Conservation (phyloP, 2,113 vertebrate species). For the Candoia aspera region DNA sequence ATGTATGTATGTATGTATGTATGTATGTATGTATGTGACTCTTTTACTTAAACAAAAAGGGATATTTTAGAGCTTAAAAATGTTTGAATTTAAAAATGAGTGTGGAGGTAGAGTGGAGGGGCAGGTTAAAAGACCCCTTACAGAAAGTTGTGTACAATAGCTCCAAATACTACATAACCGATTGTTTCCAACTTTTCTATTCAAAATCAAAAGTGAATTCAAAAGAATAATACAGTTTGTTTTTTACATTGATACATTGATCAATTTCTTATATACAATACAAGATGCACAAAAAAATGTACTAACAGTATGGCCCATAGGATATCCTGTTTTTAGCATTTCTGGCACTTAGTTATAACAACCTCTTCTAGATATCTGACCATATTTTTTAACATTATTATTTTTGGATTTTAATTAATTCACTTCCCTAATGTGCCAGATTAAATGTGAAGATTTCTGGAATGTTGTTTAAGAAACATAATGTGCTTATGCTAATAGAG, state of each 20-base stretch:
- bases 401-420: constrained; percentile 28
- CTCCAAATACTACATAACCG: neutral
- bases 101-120: neutral
- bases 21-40: neutral
- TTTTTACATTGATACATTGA: neutral
- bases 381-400: neutral
- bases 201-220: neutral
- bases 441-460: constrained; percentile 24
- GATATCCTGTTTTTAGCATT: neutral
- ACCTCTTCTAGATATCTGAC: neutral
- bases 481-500: constrained; percentile 35
- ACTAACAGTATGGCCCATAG: neutral
- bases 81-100: neutral
- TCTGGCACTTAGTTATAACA: neutral
- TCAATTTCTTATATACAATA: neutral
- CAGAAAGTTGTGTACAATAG: neutral
- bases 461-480: constrained; percentile 39
- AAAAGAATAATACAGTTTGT: neutral
- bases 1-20: neutral
- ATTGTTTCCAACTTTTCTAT: neutral
- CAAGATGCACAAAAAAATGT: neutral
- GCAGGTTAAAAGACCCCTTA: neutral
- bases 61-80: neutral
- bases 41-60: neutral
- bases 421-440: neutral